Percentiles rank a stretch among this genome's conserved stretches.
Evolutionary conservation across 2,797 vertebrate species (phyloP).

Genomic region (Tapirus indicus): DNA sequence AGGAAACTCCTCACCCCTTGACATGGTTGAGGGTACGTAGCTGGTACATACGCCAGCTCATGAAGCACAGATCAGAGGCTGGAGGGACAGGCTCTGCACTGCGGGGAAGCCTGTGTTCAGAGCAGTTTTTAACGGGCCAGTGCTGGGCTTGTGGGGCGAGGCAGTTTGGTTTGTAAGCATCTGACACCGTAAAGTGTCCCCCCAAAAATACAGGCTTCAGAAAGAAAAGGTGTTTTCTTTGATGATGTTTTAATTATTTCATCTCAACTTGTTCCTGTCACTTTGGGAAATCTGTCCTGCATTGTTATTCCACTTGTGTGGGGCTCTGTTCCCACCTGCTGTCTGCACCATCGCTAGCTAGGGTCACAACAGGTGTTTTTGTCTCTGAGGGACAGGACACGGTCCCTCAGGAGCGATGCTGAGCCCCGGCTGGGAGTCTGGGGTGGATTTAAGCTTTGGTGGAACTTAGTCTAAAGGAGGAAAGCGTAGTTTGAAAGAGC

Average conservation of each 20-base stretch:
- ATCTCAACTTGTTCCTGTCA: not conserved
- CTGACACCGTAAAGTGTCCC: rapidly evolving
- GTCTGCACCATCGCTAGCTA: too few species aligned
- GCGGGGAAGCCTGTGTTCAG: not conserved
- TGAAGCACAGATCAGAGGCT: rapidly evolving
- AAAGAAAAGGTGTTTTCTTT: not conserved
- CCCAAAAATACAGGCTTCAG: not conserved
- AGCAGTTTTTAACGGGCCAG: not conserved
- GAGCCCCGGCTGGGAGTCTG: not conserved
- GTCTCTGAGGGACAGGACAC: not conserved
- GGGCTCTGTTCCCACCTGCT: not conserved
- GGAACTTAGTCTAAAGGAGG: not conserved
- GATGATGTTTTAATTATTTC: not conserved
- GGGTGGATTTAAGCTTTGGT: rapidly evolving
- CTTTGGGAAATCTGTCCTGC: not conserved
- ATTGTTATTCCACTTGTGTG: not conserved
- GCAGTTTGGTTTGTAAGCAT: too few species aligned
- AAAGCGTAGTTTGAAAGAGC: not conserved
- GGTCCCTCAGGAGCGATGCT: rapidly evolving
- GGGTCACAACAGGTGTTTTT: not conserved
- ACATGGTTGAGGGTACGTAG: rapidly evolving
- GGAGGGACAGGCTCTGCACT: rapidly evolving
- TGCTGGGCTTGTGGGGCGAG: not conserved
- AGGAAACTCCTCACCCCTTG: rapidly evolving
- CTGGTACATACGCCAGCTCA: not conserved